These are phyloP conservation scores for Lepilemur septentrionalis DNA, from an alignment of 2,797 vertebrate species.

Conservation along the genomic window DNA sequence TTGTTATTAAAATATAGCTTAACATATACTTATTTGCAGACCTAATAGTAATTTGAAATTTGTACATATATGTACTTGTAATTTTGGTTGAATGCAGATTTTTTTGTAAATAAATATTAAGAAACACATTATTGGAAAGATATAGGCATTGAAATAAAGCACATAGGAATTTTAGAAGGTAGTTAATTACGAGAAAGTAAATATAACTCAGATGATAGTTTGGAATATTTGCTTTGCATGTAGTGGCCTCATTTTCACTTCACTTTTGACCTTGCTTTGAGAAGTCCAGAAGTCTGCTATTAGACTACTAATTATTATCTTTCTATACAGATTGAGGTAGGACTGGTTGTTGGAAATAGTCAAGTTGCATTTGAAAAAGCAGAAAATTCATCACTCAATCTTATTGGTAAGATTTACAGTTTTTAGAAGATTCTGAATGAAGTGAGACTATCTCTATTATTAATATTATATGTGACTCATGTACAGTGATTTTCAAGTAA, in stretches of 20 bases:
- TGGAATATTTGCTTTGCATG: neutral
- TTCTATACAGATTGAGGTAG: slow-evolving; percentile 89
- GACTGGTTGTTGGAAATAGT: slow-evolving; percentile 93
- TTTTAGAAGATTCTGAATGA: slow-evolving; percentile 32
- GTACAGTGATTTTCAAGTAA: neutral
- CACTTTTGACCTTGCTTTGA: neutral
- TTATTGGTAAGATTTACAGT: slow-evolving; percentile 90
- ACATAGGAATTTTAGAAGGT: neutral
- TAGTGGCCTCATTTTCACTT: neutral
- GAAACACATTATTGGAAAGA: neutral
- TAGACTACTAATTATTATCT: slow-evolving; percentile 43
- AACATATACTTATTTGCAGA: slow-evolving; percentile 1
- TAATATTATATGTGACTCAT: neutral
- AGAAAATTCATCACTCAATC: slow-evolving; percentile 92
- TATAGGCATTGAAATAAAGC: neutral
- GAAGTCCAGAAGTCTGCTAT: neutral
- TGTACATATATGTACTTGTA: neutral
- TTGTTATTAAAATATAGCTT: slow-evolving; percentile 11
- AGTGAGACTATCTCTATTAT: neutral
- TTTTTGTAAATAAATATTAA: neutral
- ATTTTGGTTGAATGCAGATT: neutral
- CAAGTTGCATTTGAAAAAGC: slow-evolving; percentile 98
- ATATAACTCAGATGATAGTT: neutral
- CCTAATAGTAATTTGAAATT: slow-evolving; percentile 22
- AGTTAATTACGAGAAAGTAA: neutral